Evolutionary conservation across 92 coral and sea anemone genomes (phyloP).

Genomic region (Zoanthus gigantus): DNA sequence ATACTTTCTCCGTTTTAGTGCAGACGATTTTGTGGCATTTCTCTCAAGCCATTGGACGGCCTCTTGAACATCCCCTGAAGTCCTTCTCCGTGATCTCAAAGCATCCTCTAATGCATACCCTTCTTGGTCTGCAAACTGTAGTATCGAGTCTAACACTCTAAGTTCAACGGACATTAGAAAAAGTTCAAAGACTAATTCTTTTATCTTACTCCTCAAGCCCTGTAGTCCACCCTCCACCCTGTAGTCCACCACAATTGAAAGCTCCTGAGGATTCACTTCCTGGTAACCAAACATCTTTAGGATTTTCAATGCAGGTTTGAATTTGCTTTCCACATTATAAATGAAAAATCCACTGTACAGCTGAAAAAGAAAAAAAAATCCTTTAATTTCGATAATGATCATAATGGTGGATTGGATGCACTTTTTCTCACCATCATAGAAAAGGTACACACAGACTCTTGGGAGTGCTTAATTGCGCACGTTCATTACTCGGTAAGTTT

Average conservation of each 20-base stretch:
- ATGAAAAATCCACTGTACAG: conserved; percentile 74
- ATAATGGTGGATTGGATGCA: no score
- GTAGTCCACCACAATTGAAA: conserved; percentile 16
- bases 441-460: no score
- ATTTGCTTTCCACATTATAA: conserved; percentile 48
- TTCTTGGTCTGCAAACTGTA: conserved; percentile 17
- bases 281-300: conserved; percentile 69
- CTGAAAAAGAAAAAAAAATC: conserved; percentile 42
- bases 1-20: conserved; percentile 48
- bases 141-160: conserved; percentile 54
- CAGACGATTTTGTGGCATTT: background rate
- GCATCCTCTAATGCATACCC: conserved; percentile 46
- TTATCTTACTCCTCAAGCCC: background rate
- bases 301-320: conserved; percentile 35
- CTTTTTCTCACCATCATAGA: no score
- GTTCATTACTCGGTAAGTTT: no score
- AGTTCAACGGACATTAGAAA: conserved; percentile 69
- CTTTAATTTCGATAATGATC: background rate
- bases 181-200: conserved; percentile 53
- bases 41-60: conserved; percentile 30
- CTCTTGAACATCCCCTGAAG: conserved; percentile 31
- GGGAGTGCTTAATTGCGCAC: no score
- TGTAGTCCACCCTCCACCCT: background rate
- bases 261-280: conserved; percentile 35
- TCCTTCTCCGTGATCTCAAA: conserved; percentile 48